phyloP scores from a whole-genome alignment of 1,140 invertebrate genomes.

The Drosophila nikananu region DNA sequence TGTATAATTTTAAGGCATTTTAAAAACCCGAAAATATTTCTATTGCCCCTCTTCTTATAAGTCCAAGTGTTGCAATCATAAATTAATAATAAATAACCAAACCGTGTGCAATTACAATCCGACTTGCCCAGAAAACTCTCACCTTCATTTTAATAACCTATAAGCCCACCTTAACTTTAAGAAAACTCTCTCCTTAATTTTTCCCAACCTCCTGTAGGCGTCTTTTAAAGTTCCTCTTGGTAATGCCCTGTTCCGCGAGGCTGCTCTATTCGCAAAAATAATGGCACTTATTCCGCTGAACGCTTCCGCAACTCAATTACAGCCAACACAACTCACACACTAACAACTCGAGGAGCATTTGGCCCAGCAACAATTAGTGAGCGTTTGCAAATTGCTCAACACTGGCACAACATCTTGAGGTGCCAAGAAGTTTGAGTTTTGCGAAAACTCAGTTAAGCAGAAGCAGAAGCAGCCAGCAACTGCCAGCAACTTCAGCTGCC shows the following conservation, averaged over 20 bases:
- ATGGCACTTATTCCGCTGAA: conserved; percentile 37
- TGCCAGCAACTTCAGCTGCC: conserved; percentile 17
- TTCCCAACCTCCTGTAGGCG: background rate
- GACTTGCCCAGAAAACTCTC: background rate
- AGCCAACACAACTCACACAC: conserved; percentile 18
- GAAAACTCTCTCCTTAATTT: background rate
- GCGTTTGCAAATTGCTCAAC: conserved; percentile 38
- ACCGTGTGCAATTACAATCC: background rate
- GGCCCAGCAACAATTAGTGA: conserved; percentile 53
- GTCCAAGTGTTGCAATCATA: background rate
- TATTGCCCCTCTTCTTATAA: no score
- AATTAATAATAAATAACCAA: no score
- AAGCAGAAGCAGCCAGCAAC: conserved; percentile 43
- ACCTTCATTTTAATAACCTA: no score
- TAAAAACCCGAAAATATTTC: background rate
- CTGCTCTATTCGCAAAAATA: conserved; percentile 17
- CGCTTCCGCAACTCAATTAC: conserved; percentile 39
- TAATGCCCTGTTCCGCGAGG: background rate
- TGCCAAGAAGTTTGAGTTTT: conserved; percentile 59
- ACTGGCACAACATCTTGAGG: conserved; percentile 44
- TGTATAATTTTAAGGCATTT: background rate
- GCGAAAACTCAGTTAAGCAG: conserved; percentile 43
- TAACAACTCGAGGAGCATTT: conserved; percentile 16
- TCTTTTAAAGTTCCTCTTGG: background rate
- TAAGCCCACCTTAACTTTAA: background rate